Evolutionary conservation across 2,797 vertebrate species (phyloP).

Genomic region (Bufotes viridis): DNA sequence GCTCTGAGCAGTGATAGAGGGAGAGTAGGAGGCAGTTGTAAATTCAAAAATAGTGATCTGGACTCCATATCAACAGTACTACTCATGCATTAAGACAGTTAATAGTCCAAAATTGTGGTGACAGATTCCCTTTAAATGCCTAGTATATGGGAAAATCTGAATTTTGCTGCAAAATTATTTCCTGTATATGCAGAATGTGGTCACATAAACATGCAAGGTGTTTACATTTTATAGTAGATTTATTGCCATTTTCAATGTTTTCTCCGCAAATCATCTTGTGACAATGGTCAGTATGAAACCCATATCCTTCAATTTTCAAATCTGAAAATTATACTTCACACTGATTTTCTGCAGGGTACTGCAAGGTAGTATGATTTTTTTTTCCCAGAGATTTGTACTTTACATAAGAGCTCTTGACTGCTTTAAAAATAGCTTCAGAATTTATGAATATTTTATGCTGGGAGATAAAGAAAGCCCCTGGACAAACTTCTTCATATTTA

Average conservation of each 20-base stretch:
- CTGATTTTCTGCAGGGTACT: conserved; percentile 50
- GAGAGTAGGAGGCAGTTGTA: no score
- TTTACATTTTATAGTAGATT: not conserved
- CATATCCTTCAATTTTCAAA: conserved; percentile 35
- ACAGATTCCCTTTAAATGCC: no score
- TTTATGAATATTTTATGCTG: conserved; percentile 60
- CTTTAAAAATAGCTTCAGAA: conserved; percentile 48
- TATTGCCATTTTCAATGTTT: not conserved
- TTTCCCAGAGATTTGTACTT: conserved; percentile 57
- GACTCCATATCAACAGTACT: no score
- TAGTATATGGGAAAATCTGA: not conserved
- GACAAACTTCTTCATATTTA: conserved; percentile 58
- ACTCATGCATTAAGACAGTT: no score
- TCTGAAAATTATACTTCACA: conserved; percentile 39
- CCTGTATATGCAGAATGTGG: not conserved
- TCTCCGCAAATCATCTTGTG: not conserved
- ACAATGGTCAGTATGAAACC: not conserved
- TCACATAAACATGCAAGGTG: not conserved
- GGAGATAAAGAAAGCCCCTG: conserved; percentile 55
- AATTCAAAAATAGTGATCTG: no score
- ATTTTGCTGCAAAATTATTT: not conserved
- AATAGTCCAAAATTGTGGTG: no score
- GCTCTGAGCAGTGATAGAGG: no score
- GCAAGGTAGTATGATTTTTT: conserved; percentile 53
- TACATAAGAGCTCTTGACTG: conserved; percentile 60